A percentile compares a stretch with the other conserved stretches of the same genome.
Evolutionary conservation across 2,797 vertebrate genomes (phyloP).

Genomic region (Characodon lateralis): DNA sequence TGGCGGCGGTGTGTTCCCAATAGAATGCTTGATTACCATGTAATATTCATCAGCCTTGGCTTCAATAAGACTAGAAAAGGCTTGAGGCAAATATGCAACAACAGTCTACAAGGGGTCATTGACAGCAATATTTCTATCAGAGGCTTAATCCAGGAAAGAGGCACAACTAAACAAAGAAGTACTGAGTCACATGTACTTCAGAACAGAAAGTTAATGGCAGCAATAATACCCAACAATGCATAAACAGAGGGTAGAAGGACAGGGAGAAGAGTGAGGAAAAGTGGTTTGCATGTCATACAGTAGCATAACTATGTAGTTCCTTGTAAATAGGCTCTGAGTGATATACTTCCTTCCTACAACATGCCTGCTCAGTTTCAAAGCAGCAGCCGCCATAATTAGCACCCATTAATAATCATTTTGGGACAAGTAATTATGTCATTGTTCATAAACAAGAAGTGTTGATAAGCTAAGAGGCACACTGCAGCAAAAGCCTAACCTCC

Average conservation of each 20-base stretch:
- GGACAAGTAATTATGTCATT: neutral
- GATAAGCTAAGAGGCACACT: neutral
- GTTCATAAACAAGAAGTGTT: neutral
- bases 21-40: too few species aligned
- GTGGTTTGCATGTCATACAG: neutral
- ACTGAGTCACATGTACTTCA: neutral
- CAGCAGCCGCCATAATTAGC: neutral
- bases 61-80: neutral
- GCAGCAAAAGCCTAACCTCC: neutral
- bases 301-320: neutral
- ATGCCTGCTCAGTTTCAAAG: neutral
- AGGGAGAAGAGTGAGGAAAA: neutral
- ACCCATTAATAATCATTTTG: constrained; percentile 2
- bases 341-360: neutral
- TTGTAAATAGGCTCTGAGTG: neutral
- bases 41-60: neutral
- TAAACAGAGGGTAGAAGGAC: neutral
- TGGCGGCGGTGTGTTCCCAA: too few species aligned
- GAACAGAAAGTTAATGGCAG: neutral
- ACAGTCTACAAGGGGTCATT: neutral
- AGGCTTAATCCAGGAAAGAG: neutral
- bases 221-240: neutral
- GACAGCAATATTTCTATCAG: neutral
- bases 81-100: neutral
- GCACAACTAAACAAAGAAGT: neutral